A percentile compares a stretch with the other conserved stretches of the same genome.
Conservation (phyloP, 2,888 invertebrate genomes). For the Amorpha juglandis region DNA sequence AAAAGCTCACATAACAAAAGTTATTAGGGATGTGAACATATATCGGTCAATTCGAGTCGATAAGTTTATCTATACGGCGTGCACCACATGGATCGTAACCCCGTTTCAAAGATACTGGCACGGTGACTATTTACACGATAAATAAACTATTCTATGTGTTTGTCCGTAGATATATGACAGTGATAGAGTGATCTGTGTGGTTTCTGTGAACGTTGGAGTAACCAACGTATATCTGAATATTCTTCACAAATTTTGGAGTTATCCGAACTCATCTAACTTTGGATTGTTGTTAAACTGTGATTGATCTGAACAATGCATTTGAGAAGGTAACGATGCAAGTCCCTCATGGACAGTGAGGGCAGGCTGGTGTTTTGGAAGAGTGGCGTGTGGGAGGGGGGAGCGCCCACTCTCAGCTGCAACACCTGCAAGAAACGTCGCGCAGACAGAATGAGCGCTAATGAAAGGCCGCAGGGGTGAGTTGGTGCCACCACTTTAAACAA, state of each 20-base stretch:
- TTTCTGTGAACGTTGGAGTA: conserved; percentile 39
- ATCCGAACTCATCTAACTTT: conserved; percentile 31
- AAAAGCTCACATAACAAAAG: conserved; percentile 27
- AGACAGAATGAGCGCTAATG: conserved; percentile 75
- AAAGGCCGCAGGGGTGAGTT: conserved; percentile 68
- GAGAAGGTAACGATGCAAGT: conserved; percentile 47
- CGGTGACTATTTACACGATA: conserved; percentile 57
- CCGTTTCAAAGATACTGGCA: conserved; percentile 48
- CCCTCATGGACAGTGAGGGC: conserved; percentile 76
- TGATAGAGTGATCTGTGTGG: conserved; percentile 37
- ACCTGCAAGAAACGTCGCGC: conserved; percentile 77
- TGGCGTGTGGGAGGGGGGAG: conserved; percentile 75
- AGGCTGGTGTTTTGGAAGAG: conserved; percentile 77
- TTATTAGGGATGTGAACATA: conserved; percentile 38
- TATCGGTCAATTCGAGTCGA: conserved; percentile 44
- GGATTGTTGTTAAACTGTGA: conserved; percentile 31
- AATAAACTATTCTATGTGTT: conserved; percentile 50
- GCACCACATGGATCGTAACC: conserved; percentile 57
- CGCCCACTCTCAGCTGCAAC: conserved; percentile 73
- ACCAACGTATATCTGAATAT: neutral
- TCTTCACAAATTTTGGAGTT: conserved; percentile 31
- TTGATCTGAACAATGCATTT: conserved; percentile 34
- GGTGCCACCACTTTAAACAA: neutral
- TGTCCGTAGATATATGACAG: conserved; percentile 46
- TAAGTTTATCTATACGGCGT: conserved; percentile 49